phyloP scores from a whole-genome alignment of 2,113 vertebrate species.

The Cygnus buccinator region DNA sequence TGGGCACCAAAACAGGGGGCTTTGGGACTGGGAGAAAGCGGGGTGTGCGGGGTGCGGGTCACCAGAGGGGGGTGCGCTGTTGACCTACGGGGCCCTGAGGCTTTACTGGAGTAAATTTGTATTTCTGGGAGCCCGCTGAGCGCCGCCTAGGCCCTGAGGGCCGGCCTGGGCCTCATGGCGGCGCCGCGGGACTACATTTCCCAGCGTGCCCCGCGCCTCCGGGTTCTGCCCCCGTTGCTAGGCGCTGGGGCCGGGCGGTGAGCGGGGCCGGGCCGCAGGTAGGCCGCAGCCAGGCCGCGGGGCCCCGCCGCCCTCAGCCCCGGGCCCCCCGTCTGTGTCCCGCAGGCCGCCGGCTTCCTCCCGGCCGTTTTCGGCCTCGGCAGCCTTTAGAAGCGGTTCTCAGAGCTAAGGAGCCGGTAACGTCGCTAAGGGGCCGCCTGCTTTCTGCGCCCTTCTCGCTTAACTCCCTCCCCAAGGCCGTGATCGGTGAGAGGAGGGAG shows the following conservation, averaged over 20 bases:
- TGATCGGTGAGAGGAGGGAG: not conserved
- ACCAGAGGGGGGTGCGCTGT: not conserved
- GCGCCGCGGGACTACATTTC: not conserved
- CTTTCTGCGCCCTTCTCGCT: too few relatives aligned
- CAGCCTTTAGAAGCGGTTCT: not conserved
- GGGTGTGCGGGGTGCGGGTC: too few relatives aligned
- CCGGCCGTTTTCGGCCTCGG: not conserved
- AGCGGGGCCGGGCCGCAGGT: not conserved
- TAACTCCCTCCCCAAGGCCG: not conserved
- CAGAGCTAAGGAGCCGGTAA: too few relatives aligned
- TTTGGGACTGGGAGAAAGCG: not conserved
- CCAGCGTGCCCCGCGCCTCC: not conserved
- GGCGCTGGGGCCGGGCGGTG: not conserved
- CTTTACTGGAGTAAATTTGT: not conserved
- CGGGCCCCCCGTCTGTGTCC: not conserved
- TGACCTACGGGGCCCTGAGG: not conserved
- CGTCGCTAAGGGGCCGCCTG: fast-evolving
- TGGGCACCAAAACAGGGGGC: too few relatives aligned
- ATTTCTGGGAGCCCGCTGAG: not conserved
- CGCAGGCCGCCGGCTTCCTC: fast-evolving
- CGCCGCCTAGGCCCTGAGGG: not conserved
- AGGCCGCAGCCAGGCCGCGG: not conserved
- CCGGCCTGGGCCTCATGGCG: not conserved
- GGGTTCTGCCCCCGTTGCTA: not conserved
- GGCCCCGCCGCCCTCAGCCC: not conserved